Base-by-base conservation (phyloP, 2,797 vertebrate species). In the Xenopus petersii region DNA sequence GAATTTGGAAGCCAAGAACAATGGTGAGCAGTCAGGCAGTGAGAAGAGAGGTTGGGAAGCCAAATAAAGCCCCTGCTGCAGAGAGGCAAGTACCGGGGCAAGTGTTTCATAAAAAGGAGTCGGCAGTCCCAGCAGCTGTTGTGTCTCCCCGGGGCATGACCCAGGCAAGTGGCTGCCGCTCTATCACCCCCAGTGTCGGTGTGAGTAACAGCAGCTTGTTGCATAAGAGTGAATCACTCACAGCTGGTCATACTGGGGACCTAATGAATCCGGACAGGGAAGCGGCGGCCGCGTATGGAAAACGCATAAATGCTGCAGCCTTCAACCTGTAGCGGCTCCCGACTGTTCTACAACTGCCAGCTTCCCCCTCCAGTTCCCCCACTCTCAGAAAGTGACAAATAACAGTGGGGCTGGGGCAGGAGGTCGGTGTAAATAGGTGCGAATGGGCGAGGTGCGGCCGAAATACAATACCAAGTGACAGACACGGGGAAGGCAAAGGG, bases 131-230 rank as follows among this genome's bases (percentile, higher is more conserved):
- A 33, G 8, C 48, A 36, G 69, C 55, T 63, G 30, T 56, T 56
- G 69, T 58, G 24, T 54, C 21, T 69, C 66, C 49, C 12, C 60
- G 64, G 71, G 76, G 71, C 66, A 78, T 73, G 70, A 78, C 70
- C 75, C 54, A 49, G 10, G 64, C 26, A 11, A 55, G 47, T 12
- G 58, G n/a, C 79, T 30, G 75, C 46, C 64, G 36, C 33, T 46
- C 74, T 64, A 49, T 17, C 73, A 15, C 58, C 75, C 73, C 68
- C 75, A 61, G 75, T 80, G 79, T 67, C 80, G 80, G 91, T 88
- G 85, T 80, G 73, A 81, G 80, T 74, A 86, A 87, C 82, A 80
- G 80, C 81, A 81, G 65, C 80, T 89, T 92, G 86, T 89, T 92
- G 86, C 87, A 87, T 87, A 87, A 91, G 84, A 67, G 73, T 77